Conservation (phyloP, 2,797 vertebrate genomes). For the Podargus strigoides region DNA sequence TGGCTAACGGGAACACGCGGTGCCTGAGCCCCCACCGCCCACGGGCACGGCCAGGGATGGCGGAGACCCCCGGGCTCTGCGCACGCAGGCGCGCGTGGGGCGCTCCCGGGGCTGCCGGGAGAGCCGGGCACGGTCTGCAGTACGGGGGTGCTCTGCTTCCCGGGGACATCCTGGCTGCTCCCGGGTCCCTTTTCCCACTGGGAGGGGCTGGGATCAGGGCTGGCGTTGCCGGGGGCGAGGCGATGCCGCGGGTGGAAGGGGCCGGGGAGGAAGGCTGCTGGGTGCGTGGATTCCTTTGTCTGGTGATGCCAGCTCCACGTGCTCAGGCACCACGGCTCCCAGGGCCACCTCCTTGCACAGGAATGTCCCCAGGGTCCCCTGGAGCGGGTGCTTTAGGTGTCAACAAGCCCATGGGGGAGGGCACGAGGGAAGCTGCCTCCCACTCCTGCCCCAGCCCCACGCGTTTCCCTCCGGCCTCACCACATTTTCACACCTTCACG, state of each 20-base stretch:
- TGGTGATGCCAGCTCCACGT: slow-evolving; percentile 10
- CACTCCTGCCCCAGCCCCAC: background rate
- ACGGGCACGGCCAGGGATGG: background rate
- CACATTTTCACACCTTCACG: fast-evolving
- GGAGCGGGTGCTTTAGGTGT: background rate
- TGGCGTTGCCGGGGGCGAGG: background rate
- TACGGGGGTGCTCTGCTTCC: background rate
- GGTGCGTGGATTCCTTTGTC: slow-evolving; percentile 32
- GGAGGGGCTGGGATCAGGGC: background rate
- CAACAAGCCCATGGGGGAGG: background rate
- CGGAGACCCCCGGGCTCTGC: background rate
- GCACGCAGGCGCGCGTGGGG: background rate
- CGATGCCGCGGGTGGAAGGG: background rate
- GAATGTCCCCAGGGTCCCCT: background rate
- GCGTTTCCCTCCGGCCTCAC: background rate
- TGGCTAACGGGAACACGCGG: background rate
- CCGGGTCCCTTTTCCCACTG: background rate
- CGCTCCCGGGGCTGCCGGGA: background rate
- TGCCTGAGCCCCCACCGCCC: background rate
- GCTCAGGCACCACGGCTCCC: background rate
- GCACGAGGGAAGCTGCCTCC: background rate
- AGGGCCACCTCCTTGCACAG: fast-evolving
- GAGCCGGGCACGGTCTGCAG: background rate
- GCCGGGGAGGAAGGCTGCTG: background rate
- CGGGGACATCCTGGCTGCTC: background rate